Percentiles rank a stretch among this genome's conserved stretches.
Evolutionary conservation across 1,140 invertebrate species (phyloP).

Genomic region (Penaeus indicus): DNA sequence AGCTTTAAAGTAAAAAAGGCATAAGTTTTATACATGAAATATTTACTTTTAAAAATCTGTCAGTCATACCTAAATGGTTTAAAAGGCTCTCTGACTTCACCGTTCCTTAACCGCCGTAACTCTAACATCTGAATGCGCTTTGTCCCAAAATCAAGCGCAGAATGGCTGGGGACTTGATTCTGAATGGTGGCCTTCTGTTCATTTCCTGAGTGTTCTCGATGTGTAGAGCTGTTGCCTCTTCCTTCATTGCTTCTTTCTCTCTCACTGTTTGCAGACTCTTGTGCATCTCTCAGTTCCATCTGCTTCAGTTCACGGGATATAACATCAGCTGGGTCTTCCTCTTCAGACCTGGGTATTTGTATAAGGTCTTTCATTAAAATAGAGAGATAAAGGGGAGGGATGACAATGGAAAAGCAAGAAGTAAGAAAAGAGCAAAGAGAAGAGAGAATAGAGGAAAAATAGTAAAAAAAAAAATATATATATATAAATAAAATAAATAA

Average conservation of each 20-base stretch:
- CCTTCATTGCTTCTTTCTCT: background rate
- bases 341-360: background rate
- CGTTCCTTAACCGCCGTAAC: conserved; percentile 27
- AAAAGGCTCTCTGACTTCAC: background rate
- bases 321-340: conserved; percentile 24
- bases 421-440: background rate
- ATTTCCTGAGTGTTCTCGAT: background rate
- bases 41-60: no score
- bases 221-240: background rate
- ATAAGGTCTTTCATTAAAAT: no score
- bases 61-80: no score
- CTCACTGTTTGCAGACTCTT: background rate
- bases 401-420: no score
- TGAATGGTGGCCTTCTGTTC: background rate
- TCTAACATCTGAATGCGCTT: background rate
- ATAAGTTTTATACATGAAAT: no score
- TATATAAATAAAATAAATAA: background rate
- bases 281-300: conserved; percentile 20
- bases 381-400: no score
- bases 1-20: no score
- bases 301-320: conserved; percentile 26
- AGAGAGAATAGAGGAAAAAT: background rate
- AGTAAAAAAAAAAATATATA: background rate
- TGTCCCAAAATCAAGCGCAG: conserved; percentile 21
- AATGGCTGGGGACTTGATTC: background rate